Percentiles rank a stretch among this genome's conserved stretches.
These are phyloP conservation scores for Tenthredo mesomela DNA, from an alignment of 2,888 invertebrate species.

Conservation along the genomic window DNA sequence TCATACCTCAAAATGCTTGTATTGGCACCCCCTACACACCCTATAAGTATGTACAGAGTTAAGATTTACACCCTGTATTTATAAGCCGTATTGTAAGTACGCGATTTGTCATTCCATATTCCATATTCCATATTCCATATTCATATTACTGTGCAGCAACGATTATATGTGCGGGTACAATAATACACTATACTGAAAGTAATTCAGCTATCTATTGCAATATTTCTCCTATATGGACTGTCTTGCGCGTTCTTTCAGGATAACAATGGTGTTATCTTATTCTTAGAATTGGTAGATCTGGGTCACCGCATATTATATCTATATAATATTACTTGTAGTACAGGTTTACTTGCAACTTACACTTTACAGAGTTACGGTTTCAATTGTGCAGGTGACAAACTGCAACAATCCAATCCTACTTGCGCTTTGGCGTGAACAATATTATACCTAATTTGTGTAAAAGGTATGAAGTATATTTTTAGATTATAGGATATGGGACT, in stretches of 20 bases:
- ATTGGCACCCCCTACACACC: too few species aligned
- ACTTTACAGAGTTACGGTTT: not conserved
- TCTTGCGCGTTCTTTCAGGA: not conserved
- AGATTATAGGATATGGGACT: not conserved
- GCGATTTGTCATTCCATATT: not conserved
- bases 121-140: too few species aligned
- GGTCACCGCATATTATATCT: slow-evolving; percentile 25
- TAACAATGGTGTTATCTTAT: not conserved
- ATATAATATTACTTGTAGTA: not conserved
- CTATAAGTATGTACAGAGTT: too few species aligned
- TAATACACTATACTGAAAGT: not conserved
- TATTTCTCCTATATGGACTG: not conserved
- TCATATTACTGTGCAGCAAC: too few species aligned
- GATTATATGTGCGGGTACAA: not conserved
- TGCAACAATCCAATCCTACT: not conserved
- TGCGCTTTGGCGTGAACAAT: not conserved
- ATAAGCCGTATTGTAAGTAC: too few species aligned
- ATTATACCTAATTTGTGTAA: not conserved
- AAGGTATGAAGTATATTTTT: not conserved
- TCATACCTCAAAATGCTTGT: too few species aligned
- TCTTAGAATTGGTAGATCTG: slow-evolving; percentile 15
- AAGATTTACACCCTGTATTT: too few species aligned
- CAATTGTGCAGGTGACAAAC: not conserved
- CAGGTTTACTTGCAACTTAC: not conserved
- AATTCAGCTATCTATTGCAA: not conserved